phyloP scores from a whole-genome alignment of 1,140 invertebrate genomes.

The Dolichoris vasculosae region DNA sequence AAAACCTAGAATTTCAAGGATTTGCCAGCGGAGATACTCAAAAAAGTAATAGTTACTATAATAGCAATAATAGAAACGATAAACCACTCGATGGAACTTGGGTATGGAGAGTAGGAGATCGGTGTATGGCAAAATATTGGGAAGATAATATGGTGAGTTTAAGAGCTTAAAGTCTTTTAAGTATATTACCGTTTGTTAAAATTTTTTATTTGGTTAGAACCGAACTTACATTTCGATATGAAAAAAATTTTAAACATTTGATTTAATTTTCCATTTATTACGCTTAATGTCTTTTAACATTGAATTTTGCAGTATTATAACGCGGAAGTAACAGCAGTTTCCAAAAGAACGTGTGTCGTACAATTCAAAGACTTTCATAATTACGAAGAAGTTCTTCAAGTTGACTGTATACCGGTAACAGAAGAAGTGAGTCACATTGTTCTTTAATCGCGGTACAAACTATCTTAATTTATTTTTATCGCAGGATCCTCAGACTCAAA shows the following conservation, averaged over 20 bases:
- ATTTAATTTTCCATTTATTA: background rate
- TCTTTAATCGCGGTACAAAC: conserved; percentile 8
- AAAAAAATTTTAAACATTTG: background rate
- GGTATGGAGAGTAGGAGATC: conserved; percentile 85
- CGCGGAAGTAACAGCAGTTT: conserved; percentile 86
- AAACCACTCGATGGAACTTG: conserved; percentile 65
- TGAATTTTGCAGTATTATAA: conserved; percentile 84
- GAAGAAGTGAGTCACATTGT: conserved; percentile 64
- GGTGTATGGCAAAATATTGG: conserved; percentile 93
- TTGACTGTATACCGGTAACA: conserved; percentile 83
- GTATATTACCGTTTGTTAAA: too few species aligned
- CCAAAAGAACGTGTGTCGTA: conserved; percentile 87
- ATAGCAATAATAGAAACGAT: conserved; percentile 58
- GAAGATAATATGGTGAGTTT: conserved; percentile 88
- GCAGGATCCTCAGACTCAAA: conserved; percentile 55
- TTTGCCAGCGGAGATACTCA: conserved; percentile 55
- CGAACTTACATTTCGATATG: background rate
- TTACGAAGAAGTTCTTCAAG: conserved; percentile 89
- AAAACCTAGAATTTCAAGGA: conserved; percentile 54
- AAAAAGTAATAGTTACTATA: conserved; percentile 61
- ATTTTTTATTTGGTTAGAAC: background rate
- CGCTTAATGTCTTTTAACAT: background rate
- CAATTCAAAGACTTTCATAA: conserved; percentile 91
- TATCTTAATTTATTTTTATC: conserved; percentile 36
- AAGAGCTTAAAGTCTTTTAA: background rate